Evolutionary conservation across 1,140 invertebrate species (phyloP), one percentile per base, ranked within the genome.

Genomic region (Linepithema humile): DNA sequence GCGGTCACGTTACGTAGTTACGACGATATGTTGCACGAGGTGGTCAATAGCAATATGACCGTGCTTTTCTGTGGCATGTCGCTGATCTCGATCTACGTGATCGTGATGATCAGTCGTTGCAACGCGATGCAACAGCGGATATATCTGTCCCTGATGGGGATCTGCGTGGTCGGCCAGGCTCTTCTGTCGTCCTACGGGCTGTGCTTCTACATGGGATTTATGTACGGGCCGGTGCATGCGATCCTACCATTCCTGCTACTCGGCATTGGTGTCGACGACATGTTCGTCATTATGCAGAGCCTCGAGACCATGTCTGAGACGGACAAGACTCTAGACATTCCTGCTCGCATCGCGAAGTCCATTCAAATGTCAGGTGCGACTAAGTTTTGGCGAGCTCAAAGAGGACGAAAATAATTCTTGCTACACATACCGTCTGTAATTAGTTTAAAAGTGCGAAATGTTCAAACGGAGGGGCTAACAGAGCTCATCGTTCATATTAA

Each of bases 161-260:
- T 96, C 12, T 90, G 92, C 2, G 95, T 95, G 23, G 95, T 96
- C 9, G 95, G 94, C 3, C 93, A 95, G 64, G 92, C 95, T 3
- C 93, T 96, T 6, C 77, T 95, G 32, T 93, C 95, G 26, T 94
- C 95, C 0, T 96, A 95, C 86, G 95, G 95, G 20, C 5, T 96
- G 0, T 95, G 95, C 65, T 95, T 94, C 62, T 93, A 94, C 20
- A 90, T 95, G 84, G 95, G 95, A 10, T 93, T 95, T 55, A 92
- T 93, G 3, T 96, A 95, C 85, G 95, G 95, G 7, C 95, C 95
- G 29, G 92, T 96, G 38, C 95, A 96, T 91, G 94, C 95, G 6
- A 94, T 96, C 35, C 91, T 96, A 83, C 95, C 95, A 23, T 96
- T 96, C 88, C 84, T 96, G 3, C 86, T 96, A 3, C 91, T 96